phyloP scores from a whole-genome alignment of 2,888 invertebrate genomes.

The Icerya purchasi region DNA sequence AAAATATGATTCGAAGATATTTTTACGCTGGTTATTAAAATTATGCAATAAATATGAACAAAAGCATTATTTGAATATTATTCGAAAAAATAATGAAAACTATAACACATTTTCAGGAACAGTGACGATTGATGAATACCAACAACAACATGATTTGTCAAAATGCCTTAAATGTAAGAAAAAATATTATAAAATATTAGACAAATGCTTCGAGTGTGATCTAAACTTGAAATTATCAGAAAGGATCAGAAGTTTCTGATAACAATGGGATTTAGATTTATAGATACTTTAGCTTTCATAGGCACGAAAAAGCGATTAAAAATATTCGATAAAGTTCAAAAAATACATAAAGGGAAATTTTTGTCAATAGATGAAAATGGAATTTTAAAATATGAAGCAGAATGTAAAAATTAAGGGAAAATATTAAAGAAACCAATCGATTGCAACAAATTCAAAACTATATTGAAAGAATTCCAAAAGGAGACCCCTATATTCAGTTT shows the following conservation, averaged over 20 bases:
- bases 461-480: too few relatives aligned
- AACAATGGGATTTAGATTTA: constrained; percentile 4
- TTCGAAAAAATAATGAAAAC: not conserved
- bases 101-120: too few relatives aligned
- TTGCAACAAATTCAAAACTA: not conserved
- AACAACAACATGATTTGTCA: too few relatives aligned
- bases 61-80: not conserved
- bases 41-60: not conserved
- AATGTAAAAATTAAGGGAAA: constrained; percentile 4
- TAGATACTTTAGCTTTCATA: not conserved
- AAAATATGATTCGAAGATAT: not conserved
- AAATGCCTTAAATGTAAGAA: constrained; percentile 2
- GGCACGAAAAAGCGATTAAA: not conserved
- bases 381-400: constrained; percentile 3
- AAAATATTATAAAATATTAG: constrained; percentile 3
- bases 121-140: too few relatives aligned
- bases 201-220: not conserved
- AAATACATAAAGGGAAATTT: constrained; percentile 3
- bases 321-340: constrained; percentile 3
- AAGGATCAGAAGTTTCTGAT: not conserved
- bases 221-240: too few relatives aligned
- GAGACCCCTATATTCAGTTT: too few relatives aligned
- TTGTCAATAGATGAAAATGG: constrained; percentile 5
- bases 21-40: not conserved
- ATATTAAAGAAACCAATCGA: constrained; percentile 4